Base-by-base conservation (phyloP, 2,797 vertebrate species). In the Gymnothorax reevesii region DNA sequence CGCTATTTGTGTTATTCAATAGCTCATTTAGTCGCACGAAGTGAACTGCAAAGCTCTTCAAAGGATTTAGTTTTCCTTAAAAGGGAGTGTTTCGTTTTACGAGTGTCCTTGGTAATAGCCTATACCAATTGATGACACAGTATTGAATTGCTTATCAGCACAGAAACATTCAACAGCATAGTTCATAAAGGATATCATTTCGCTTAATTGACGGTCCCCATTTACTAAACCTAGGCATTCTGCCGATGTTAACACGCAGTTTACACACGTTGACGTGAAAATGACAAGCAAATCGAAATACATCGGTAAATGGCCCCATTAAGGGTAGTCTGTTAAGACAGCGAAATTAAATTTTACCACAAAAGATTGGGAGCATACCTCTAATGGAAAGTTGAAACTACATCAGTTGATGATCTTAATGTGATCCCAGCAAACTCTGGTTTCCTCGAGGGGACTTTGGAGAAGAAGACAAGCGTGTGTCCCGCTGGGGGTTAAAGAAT, bases 391-490 rank as follows among this genome's bases (percentile, higher is more conserved):
- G 91, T 86, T 79, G 89, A 86, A 82, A 80, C 83, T 83, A 93
- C 95, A 96, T 96, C 90, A 93, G 95, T 93, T 87, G 90, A 88
- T 92, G 89, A 89, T 88, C 89, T 73, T 89, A 89, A 91, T 89
- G 91, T 85, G 92, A 88, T 93, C 92, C 92, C 93, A 80, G 84
- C 27, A 86, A 89, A 87, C 80, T 91, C 88, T 88, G 86, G 85
- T 88, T 88, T 94, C 90, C 90, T 89, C 90, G 90, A 92, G 92
- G 86, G 91, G 91, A 90, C 89, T 89, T 89, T 57, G 90, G 87
- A 88, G 90, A 89, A 93, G 94, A 92, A 87, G 92, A 88, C 91
- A 89, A 42, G 94, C 90, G 90, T 90, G 91, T 88, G 90, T 93
- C 92, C 92, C 92, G 89, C 90, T 90, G 90, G 92, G 91, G 91